Percentiles rank a stretch among this genome's conserved stretches.
phyloP scores from a whole-genome alignment of 2,113 vertebrate genomes.

The Megatriorchis doriae region DNA sequence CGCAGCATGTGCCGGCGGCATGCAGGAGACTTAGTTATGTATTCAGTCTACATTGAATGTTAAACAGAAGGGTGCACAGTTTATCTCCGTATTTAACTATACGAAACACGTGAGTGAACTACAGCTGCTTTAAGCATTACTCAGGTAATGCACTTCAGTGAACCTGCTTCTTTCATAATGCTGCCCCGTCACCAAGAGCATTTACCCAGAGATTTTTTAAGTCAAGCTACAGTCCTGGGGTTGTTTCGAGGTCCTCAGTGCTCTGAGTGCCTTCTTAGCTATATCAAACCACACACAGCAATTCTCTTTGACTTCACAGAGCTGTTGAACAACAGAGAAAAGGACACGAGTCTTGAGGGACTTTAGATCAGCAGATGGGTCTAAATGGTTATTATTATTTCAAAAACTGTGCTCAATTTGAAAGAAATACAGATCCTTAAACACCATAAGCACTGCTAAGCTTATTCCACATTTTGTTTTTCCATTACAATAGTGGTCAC shows the following conservation, averaged over 20 bases:
- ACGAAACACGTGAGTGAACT: background rate
- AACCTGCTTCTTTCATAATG: background rate
- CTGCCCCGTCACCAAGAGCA: background rate
- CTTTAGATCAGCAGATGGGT: background rate
- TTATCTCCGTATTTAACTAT: background rate
- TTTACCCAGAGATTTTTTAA: constrained; percentile 30
- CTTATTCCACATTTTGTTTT: background rate
- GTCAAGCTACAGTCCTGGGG: background rate
- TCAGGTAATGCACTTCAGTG: background rate
- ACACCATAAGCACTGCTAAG: background rate
- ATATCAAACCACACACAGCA: background rate
- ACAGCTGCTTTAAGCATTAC: constrained; percentile 5
- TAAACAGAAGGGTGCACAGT: constrained; percentile 2
- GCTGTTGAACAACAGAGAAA: background rate
- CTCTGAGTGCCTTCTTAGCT: background rate
- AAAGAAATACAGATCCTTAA: background rate
- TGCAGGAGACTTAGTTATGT: background rate
- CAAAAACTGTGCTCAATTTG: background rate
- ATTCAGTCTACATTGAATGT: background rate
- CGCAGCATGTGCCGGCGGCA: background rate
- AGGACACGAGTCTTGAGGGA: background rate
- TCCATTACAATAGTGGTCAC: background rate
- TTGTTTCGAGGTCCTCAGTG: background rate
- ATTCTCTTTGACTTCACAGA: background rate
- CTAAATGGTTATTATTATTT: background rate